Evolutionary conservation across 2,113 vertebrate species (phyloP).

Genomic region (Anguilla rostrata): DNA sequence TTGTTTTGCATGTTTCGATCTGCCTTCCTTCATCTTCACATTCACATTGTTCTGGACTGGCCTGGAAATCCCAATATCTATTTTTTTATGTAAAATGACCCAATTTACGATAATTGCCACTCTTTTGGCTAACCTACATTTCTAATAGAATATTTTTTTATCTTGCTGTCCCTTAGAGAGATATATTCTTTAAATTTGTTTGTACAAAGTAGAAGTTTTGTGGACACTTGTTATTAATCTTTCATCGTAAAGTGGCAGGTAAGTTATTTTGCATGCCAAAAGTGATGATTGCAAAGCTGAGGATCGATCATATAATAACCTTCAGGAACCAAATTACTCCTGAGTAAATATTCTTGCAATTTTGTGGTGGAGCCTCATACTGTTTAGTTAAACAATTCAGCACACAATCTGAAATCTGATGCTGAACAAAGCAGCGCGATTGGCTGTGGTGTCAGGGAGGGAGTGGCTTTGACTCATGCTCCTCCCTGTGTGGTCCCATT

Average conservation of each 20-base stretch:
- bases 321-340: no score
- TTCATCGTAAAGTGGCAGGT: neutral
- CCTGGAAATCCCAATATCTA: neutral
- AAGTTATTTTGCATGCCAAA: neutral
- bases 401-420: no score
- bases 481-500: no score
- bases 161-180: neutral
- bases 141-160: neutral
- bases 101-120: neutral
- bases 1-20: no score
- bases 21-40: neutral
- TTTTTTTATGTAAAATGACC: neutral
- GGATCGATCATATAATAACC: no score
- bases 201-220: neutral
- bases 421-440: no score
- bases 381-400: no score
- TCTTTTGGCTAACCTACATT: neutral
- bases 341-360: no score
- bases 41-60: neutral
- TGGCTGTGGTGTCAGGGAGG: no score
- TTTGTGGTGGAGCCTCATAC: no score
- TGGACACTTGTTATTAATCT: neutral
- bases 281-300: neutral
- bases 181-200: neutral
- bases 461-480: no score